Evolutionary conservation across 2,797 vertebrate species (phyloP).

Genomic region (Gephyroberyx darwinii): DNA sequence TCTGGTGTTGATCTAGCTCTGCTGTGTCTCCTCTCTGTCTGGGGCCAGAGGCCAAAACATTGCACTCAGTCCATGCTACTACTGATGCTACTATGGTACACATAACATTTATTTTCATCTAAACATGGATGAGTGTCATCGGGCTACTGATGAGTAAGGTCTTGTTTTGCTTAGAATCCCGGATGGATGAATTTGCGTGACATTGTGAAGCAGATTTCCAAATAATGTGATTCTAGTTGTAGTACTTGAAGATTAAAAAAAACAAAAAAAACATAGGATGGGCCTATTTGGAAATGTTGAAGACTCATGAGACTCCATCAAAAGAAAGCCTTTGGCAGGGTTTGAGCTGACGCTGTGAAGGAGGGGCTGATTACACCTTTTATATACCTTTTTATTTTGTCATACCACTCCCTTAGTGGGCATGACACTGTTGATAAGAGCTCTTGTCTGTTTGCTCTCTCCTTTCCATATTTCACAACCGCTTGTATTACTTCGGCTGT

Average conservation of each 20-base stretch:
- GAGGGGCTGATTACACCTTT: slow-evolving; percentile 60
- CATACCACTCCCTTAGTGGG: slow-evolving; percentile 70
- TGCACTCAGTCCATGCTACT: slow-evolving; percentile 4
- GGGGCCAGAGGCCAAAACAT: slow-evolving; percentile 25
- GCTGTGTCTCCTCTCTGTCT: slow-evolving; percentile 70
- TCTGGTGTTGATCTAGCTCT: slow-evolving; percentile 49
- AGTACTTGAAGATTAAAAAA: slow-evolving; percentile 4
- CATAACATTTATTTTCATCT: slow-evolving; percentile 1
- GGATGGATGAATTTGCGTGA: neutral
- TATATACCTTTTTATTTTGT: slow-evolving; percentile 47
- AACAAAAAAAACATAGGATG: neutral
- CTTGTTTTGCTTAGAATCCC: neutral
- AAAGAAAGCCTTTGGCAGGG: slow-evolving; percentile 35
- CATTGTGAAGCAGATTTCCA: neutral
- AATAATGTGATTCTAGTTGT: neutral
- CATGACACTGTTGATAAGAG: slow-evolving; percentile 64
- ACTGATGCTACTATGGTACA: neutral
- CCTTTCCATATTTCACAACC: slow-evolving; percentile 49
- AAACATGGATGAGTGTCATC: slow-evolving; percentile 1
- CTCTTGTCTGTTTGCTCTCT: slow-evolving; percentile 28
- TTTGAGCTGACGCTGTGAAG: slow-evolving; percentile 48
- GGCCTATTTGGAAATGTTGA: neutral
- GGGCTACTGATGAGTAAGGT: neutral
- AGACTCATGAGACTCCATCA: slow-evolving; percentile 30
- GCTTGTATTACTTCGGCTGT: neutral